These are phyloP conservation scores for Actinostola sp. DNA, from an alignment of 92 coral and sea anemone genomes.

Conservation along the genomic window DNA sequence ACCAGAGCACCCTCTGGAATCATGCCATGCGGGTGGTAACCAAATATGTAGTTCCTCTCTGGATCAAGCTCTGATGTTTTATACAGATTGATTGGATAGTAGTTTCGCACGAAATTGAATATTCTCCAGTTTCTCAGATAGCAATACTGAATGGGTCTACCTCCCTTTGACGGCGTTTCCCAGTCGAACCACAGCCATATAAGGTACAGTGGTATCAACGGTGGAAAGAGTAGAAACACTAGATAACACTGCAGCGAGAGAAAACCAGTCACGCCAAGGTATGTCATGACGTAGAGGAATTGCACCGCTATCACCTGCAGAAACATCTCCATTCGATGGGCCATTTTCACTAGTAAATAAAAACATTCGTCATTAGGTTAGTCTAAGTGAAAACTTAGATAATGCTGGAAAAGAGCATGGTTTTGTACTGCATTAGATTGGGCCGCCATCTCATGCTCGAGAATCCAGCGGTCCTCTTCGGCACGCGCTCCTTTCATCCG, in stretches of 20 bases:
- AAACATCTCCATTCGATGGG: neutral
- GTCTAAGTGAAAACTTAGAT: too few relatives aligned
- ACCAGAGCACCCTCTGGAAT: slow-evolving; percentile 92
- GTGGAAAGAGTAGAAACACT: neutral
- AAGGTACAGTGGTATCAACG: neutral
- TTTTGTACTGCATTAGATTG: too few relatives aligned
- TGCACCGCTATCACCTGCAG: neutral
- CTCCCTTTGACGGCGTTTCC: slow-evolving; percentile 75
- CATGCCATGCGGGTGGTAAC: slow-evolving; percentile 97
- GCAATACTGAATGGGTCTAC: slow-evolving; percentile 68
- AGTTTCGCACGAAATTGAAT: slow-evolving; percentile 84
- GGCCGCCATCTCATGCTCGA: too few relatives aligned
- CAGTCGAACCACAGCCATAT: slow-evolving; percentile 44
- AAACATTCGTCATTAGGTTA: too few relatives aligned
- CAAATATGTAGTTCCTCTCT: slow-evolving; percentile 83
- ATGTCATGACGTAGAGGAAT: neutral
- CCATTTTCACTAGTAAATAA: neutral
- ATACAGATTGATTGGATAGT: slow-evolving; percentile 77
- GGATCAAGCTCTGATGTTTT: slow-evolving; percentile 79
- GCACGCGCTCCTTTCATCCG: too few relatives aligned
- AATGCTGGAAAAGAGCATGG: too few relatives aligned
- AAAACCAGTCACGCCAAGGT: neutral
- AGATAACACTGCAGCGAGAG: neutral
- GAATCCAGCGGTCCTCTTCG: too few relatives aligned
- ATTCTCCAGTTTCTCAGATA: slow-evolving; percentile 62